Evolutionary conservation across 2,113 vertebrate genomes (phyloP), one percentile per base, ranked within the genome.

Genomic region (Brachyhypopomus occidentalis): DNA sequence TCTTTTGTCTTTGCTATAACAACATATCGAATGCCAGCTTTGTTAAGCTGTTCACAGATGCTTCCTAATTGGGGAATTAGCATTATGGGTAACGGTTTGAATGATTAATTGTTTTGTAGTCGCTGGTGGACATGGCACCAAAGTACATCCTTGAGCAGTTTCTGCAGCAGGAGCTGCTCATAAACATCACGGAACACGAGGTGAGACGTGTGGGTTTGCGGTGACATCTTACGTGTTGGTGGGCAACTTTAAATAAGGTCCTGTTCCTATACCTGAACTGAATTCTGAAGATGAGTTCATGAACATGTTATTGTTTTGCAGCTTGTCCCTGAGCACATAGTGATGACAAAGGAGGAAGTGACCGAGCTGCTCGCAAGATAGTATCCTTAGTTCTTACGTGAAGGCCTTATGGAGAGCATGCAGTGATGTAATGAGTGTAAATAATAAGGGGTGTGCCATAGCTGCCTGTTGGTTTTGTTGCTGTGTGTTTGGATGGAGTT

Each of bases 111-210:
- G 62, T 2, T 5, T 0, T 52, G 78, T 89, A 99, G 97, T 99
- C 98, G 5, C 89, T 99, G 64, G 95, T 99, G 0, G 97, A 99
- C 88, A 99, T 99, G 98, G 98, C 98, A 1, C 98, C 98, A 9
- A 99, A 99, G 58, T 99, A 99, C 86, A 96, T 99, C 76, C 88
- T 99, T 84, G 98, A 99, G 84, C 97, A 99, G 88, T 99, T 99
- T 84, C 91, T 99, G 38, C 97, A 99, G 83, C 97, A 99, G 36
- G 97, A 99, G 89, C 94, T 99, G 7, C 94, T 81, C 22, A 81
- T 81, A 86, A 99, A 99, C 93, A 99, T 99, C 88, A 99, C 97
- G 0, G 98, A 99, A 30, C 97, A 99, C 0, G 98, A 99, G 97
- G 98, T 98, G 84, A 90, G 90, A 30, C 30, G 30, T 30, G 30